Conservation (phyloP, 2,113 vertebrate genomes). For the Mirounga angustirostris region DNA sequence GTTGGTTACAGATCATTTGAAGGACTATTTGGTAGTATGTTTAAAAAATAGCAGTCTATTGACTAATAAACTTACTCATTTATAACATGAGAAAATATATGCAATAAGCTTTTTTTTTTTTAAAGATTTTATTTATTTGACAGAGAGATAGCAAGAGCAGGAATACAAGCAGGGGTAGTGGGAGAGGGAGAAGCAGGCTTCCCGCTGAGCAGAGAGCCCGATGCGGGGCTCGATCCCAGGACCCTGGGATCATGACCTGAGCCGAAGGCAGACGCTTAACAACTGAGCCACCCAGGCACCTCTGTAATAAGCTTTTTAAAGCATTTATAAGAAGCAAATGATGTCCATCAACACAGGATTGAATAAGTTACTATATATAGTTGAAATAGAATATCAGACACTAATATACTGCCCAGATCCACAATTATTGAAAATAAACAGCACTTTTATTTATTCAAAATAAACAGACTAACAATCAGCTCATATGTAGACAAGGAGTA, state of each 20-base stretch:
- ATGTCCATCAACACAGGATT: not conserved
- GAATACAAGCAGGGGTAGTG: too few species aligned
- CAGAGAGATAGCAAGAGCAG: too few species aligned
- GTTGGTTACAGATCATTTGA: slow-evolving; percentile 34
- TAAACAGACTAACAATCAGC: not conserved
- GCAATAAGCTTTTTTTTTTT: not conserved
- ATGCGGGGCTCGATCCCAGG: too few species aligned
- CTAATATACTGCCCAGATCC: not conserved
- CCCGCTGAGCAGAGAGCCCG: too few species aligned
- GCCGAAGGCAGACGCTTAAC: too few species aligned
- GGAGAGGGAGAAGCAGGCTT: too few species aligned
- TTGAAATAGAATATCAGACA: slow-evolving; percentile 31
- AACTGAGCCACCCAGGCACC: too few species aligned
- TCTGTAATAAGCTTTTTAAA: slow-evolving; percentile 14
- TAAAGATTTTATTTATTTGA: too few species aligned
- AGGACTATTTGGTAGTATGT: not conserved
- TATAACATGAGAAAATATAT: not conserved
- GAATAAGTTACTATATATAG: not conserved
- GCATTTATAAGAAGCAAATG: slow-evolving; percentile 32
- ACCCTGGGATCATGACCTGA: too few species aligned
- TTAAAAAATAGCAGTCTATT: not conserved
- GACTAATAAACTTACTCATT: slow-evolving; percentile 17
- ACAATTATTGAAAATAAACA: slow-evolving; percentile 36
- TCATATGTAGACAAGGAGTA: not conserved
- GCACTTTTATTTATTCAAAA: slow-evolving; percentile 47